These are phyloP conservation scores for Hydropsyche betteni DNA, from an alignment of 2,888 invertebrate genomes.

Conservation along the genomic window DNA sequence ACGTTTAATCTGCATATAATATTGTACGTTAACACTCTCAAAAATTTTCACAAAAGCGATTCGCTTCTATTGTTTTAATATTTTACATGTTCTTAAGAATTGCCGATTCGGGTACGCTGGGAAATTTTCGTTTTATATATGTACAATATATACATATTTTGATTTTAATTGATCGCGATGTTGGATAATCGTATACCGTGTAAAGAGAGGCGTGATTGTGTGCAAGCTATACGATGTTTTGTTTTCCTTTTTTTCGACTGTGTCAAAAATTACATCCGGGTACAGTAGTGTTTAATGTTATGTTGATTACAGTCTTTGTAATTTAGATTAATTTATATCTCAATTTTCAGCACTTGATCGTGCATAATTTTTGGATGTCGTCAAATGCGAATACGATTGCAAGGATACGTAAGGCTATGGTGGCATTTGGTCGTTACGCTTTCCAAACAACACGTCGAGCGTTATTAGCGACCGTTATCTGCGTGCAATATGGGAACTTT, in stretches of 20 bases:
- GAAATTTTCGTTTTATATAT: not conserved
- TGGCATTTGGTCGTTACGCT: constrained; percentile 34
- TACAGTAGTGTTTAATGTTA: no score
- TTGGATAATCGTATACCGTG: not conserved
- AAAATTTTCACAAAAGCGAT: constrained; percentile 11
- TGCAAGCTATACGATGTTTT: constrained; percentile 2
- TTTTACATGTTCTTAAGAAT: not conserved
- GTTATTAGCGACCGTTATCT: constrained; percentile 41
- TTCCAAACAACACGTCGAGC: constrained; percentile 21
- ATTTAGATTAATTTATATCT: no score
- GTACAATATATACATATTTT: not conserved
- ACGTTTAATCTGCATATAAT: constrained; percentile 29
- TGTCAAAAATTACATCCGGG: not conserved
- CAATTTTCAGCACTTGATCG: no score
- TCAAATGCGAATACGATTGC: no score
- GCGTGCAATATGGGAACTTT: constrained; percentile 21
- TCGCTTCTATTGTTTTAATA: not conserved
- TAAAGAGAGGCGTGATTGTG: no score
- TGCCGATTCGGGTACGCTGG: not conserved
- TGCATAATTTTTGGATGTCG: not conserved
- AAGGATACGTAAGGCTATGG: not conserved
- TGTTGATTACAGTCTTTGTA: no score
- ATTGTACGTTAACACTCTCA: constrained; percentile 17
- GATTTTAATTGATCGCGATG: constrained; percentile 7
- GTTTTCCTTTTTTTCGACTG: not conserved